These are phyloP conservation scores for Drosophila buzzatii DNA, from an alignment of 2,888 invertebrate genomes.

Conservation along the genomic window DNA sequence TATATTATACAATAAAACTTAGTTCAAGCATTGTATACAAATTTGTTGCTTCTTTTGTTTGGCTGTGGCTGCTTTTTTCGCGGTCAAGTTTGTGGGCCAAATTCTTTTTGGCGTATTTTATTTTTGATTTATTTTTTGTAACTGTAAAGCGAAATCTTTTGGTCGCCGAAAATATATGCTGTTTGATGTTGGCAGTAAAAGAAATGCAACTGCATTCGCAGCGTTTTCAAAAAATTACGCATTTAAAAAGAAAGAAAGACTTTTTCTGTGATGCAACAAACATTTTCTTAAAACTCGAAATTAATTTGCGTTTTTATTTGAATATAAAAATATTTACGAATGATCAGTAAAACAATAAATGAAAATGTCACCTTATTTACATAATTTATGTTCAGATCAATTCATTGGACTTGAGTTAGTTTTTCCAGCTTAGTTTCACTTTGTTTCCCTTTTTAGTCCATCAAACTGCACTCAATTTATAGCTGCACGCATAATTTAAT, in stretches of 20 bases:
- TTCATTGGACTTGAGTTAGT: conserved; percentile 22
- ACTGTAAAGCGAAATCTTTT: conserved; percentile 71
- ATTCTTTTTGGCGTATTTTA: conserved; percentile 11
- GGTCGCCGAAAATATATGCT: conserved; percentile 6
- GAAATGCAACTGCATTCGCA: conserved; percentile 23
- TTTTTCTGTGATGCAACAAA: conserved; percentile 47
- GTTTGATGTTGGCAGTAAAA: background rate
- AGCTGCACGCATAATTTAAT: conserved; percentile 34
- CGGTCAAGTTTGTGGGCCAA: conserved; percentile 20
- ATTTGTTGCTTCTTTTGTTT: conserved; percentile 41
- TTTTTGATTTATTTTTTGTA: conserved; percentile 22
- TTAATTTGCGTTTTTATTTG: conserved; percentile 38
- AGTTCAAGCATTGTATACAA: conserved; percentile 26
- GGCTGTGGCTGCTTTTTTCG: background rate
- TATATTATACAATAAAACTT: conserved; percentile 49
- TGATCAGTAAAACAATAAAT: conserved; percentile 17
- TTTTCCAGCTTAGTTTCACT: conserved; percentile 72
- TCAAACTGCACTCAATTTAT: conserved; percentile 41
- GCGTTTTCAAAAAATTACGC: conserved; percentile 22
- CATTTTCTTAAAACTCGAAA: conserved; percentile 14
- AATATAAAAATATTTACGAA: conserved; percentile 28
- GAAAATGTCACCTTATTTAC: conserved; percentile 24
- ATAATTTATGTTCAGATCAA: conserved; percentile 22
- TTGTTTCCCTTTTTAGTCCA: background rate
- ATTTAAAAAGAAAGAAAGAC: conserved; percentile 40